A percentile compares a stretch with the other conserved stretches of the same genome.
These are phyloP conservation scores for Sebastes fasciatus DNA, from an alignment of 2,113 vertebrate genomes.

Conservation along the genomic window DNA sequence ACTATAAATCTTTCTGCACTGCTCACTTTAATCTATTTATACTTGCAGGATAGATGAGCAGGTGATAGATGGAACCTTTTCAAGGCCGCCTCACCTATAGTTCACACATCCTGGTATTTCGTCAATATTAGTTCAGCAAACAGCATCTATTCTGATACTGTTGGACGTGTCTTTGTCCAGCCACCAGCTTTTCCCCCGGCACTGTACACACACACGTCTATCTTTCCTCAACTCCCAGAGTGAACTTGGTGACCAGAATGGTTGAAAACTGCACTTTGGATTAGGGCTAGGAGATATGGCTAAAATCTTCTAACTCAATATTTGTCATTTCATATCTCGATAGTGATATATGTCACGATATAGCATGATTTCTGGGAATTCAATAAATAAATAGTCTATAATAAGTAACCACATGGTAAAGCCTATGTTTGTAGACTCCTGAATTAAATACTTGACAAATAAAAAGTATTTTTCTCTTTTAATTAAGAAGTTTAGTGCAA, in stretches of 20 bases:
- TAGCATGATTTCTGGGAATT: no score
- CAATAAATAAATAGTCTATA: no score
- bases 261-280: background rate
- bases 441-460: no score
- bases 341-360: no score
- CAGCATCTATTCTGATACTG: conserved; percentile 39
- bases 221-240: conserved; percentile 10
- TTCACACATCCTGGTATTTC: conserved; percentile 51
- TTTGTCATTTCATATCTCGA: no score
- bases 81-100: conserved; percentile 34
- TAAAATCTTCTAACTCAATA: no score
- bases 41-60: conserved; percentile 17
- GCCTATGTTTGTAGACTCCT: no score
- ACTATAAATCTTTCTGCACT: background rate
- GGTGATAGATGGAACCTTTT: conserved; percentile 36
- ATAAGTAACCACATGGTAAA: no score
- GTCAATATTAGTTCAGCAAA: conserved; percentile 77
- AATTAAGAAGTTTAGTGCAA: no score
- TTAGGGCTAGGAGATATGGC: no score
- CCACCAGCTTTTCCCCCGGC: conserved; percentile 14
- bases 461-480: no score
- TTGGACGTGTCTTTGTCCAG: conserved; percentile 42
- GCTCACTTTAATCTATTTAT: conserved; percentile 10
- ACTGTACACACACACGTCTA: conserved; percentile 8
- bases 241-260: background rate